Evolutionary conservation across 2,888 invertebrate genomes (phyloP), one percentile per base, ranked within the genome.

Genomic region (Tetranychus piercei): DNA sequence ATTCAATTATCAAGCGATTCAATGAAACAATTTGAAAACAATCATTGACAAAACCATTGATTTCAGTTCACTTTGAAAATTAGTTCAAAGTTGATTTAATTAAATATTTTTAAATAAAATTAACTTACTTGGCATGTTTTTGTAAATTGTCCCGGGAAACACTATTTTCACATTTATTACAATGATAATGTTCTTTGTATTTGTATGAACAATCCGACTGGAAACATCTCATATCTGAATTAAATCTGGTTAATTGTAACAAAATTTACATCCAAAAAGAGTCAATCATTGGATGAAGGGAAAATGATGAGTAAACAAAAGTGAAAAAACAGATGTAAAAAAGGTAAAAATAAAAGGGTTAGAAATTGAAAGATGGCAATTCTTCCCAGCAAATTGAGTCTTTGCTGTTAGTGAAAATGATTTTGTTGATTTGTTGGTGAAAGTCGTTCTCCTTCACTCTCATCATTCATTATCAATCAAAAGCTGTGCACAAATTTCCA

Each of bases 181-280:
- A 94, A 80, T 94, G 93, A 81, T 89, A 92, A 81, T 94, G 94
- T 77, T 92, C 92, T 78, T 88, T 88, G 79, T 88, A 87, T 23
- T 87, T 85, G 77, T 87, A 87, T 80, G 86, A 85, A 80, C 88
- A 88, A 76, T 84, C 83, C 1, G 71, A 18, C 18, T 44, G 45
- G 44, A 45, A 71, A 44, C 71, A 71, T 45, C 20, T 71, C 15
- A 18, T 34, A 44, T 43, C 71, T 23, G 71, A 43, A 43, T 43
- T 71, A 44, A 71, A 71, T 71, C 71, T 71, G 44, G 20, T 69
- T 20, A 22, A 20, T 69, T 23, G 20, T 20, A 69, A 69, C 15
- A 3, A n/a, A n/a, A n/a, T n/a, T n/a, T n/a, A n/a, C n/a, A n/a
- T n/a, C n/a, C n/a, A n/a, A 7, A 69, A 69, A 4, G 20, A 5